Conservation (phyloP, 1,140 invertebrate species). For the Brachionus koreanus region DNA sequence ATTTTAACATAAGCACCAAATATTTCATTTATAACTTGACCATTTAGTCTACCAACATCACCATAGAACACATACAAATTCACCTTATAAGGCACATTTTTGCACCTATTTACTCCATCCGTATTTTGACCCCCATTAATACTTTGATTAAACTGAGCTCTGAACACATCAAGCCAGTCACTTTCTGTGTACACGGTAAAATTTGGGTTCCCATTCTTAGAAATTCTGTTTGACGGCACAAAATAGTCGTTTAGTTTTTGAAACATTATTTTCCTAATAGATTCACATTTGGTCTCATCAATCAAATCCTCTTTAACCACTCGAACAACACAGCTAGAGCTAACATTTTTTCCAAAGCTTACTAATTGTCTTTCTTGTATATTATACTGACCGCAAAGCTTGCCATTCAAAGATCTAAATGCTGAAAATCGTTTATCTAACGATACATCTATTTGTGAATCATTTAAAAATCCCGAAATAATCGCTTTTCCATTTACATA, state of each 20-base stretch:
- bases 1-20: not conserved
- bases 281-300: not conserved
- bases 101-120: not conserved
- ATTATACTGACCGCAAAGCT: not conserved
- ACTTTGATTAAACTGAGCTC: not conserved
- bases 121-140: not conserved
- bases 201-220: constrained; percentile 32
- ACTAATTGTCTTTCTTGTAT: constrained; percentile 9
- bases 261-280: constrained; percentile 1
- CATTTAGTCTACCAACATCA: not conserved
- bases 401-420: constrained; percentile 18
- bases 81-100: constrained; percentile 11
- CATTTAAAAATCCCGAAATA: not conserved
- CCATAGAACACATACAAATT: not conserved
- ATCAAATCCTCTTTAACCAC: constrained; percentile 1
- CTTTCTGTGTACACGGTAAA: not conserved
- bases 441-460: not conserved
- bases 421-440: not conserved
- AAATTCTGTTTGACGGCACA: not conserved
- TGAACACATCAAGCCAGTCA: constrained; percentile 11
- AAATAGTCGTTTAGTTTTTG: constrained; percentile 41
- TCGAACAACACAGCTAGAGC: constrained; percentile 24
- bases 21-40: not conserved
- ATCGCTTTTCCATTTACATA: not conserved
- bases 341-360: constrained; percentile 17